Evolutionary conservation across 2,113 vertebrate genomes (phyloP).

Genomic region (Tragelaphus scriptus): DNA sequence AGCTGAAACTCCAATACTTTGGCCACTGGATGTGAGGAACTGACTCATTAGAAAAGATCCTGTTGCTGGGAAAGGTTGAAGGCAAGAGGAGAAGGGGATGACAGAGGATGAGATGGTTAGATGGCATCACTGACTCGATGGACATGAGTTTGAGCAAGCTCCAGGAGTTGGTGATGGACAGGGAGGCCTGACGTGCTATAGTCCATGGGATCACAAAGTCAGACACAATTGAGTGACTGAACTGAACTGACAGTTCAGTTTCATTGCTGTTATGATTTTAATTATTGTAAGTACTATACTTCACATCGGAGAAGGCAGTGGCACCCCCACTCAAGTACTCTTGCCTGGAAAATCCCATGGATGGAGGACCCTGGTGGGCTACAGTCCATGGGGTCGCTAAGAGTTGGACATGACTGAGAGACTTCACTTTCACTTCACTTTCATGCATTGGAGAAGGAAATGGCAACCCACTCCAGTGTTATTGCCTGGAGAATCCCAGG

Average conservation of each 20-base stretch:
- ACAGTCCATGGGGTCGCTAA: no score
- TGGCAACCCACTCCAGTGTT: no score
- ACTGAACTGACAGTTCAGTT: background rate
- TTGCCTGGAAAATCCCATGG: no score
- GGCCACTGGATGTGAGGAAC: background rate
- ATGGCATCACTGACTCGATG: background rate
- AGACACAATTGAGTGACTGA: background rate
- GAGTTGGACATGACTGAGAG: rapidly evolving
- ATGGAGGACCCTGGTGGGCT: no score
- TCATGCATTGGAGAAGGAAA: no score
- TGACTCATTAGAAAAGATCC: background rate
- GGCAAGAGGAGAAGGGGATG: background rate
- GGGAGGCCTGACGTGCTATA: background rate
- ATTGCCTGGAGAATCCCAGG: no score
- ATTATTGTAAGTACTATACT: background rate
- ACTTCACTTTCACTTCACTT: no score
- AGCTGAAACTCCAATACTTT: background rate
- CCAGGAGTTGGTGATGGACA: background rate
- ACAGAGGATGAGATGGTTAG: background rate
- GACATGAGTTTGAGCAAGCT: background rate
- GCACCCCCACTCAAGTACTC: no score
- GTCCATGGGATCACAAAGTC: background rate
- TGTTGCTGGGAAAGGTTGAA: background rate
- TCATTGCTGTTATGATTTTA: background rate
- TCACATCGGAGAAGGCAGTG: background rate